Base-by-base conservation (phyloP, 2,113 vertebrate genomes). In the Phyllostomus discolor region DNA sequence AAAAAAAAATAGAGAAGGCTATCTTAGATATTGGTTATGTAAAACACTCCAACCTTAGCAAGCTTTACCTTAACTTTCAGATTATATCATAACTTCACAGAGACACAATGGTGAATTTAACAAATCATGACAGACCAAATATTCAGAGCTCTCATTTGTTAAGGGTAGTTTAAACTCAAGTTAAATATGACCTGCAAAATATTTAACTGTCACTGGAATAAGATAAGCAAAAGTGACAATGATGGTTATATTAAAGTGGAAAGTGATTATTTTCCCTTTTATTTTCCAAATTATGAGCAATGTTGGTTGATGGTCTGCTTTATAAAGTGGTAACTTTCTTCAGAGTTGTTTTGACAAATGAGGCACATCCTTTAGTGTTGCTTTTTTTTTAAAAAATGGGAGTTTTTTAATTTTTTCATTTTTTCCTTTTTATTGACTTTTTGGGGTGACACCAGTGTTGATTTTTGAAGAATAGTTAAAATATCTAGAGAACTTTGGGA, bases 251-350 rank as follows among this genome's bases (percentile, higher is more conserved):
- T 80, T 86, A 78, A 62, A 38, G 17, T 92, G n/a, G 54, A 83
- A 96, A 94, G 70, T 67, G 26, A 92, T 95, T 83, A 67, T 97
- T 96, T 97, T 92, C 24, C 80, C 22, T 73, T 91, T 90, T 75
- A 90, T 92, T 94, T 96, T 88, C 67, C 54, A 97, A 95, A 88
- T 92, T 84, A 35, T 94, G 64, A 19, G 41, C 83, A 95, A 90
- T 62, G 31, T 59, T 93, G 46, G 50, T 93, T n/a, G 43, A 46
- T 62, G 16, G 50, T 70, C 15, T 90, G 24, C 85, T 90, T 93
- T 54, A 72, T 72, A 94, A 95, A 96, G 35, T 90, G 59, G 16
- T n/a, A 90, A 78, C 50, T 95, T 93, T 92, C n/a, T 88, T 95
- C 57, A n/a, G 70, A 90, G 38, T 93, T 93, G 31, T 95, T 96